Conservation (phyloP, 2,888 invertebrate species). For the Cephus runcator region DNA sequence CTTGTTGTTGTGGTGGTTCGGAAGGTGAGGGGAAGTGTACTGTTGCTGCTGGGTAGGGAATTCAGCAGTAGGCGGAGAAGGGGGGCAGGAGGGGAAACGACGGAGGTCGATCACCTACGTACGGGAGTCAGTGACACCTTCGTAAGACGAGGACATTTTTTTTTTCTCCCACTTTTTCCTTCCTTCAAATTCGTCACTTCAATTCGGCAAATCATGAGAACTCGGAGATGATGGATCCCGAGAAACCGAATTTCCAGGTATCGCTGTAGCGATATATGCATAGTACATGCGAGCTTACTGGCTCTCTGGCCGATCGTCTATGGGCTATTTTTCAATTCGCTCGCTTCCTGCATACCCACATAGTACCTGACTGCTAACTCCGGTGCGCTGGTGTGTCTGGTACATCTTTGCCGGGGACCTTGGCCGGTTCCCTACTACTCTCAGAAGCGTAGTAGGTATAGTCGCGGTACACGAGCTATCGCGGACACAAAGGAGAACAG, state of each 20-base stretch:
- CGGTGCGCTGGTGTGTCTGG: background rate
- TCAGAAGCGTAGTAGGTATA: background rate
- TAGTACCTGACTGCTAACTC: background rate
- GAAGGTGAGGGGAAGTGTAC: background rate
- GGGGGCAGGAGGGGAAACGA: conserved; percentile 40
- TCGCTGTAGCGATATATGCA: no score
- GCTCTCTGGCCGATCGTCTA: background rate
- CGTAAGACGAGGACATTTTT: conserved; percentile 41
- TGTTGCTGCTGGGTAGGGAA: background rate
- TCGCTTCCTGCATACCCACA: background rate
- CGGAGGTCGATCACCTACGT: conserved; percentile 66
- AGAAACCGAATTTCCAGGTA: background rate
- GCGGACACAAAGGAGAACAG: conserved; percentile 11
- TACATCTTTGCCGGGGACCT: conserved; percentile 4
- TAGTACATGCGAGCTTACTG: no score
- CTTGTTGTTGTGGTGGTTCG: background rate
- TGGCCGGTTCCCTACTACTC: background rate
- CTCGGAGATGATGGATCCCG: background rate
- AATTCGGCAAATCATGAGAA: background rate
- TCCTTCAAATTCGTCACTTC: background rate
- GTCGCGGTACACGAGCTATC: conserved; percentile 16
- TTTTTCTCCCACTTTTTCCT: conserved; percentile 14
- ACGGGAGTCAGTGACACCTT: conserved; percentile 65
- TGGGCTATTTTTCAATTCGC: background rate
- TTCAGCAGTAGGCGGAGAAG: conserved; percentile 12